Evolutionary conservation across 2,888 invertebrate species (phyloP).

Genomic region (Pseudeuparius sepicola): DNA sequence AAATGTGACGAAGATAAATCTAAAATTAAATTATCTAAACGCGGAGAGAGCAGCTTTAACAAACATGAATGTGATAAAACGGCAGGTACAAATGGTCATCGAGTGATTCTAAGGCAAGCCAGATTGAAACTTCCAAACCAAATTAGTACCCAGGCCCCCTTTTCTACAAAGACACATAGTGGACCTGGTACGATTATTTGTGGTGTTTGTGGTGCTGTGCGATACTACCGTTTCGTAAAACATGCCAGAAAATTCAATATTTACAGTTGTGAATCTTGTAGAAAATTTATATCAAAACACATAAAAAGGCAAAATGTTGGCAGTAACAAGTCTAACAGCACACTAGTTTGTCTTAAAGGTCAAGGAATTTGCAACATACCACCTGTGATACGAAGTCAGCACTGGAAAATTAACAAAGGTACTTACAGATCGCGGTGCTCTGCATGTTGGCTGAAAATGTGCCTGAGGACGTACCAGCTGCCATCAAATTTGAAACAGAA

Average conservation of each 20-base stretch:
- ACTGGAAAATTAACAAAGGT: slow-evolving; percentile 56
- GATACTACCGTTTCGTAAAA: slow-evolving; percentile 65
- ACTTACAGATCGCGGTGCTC: slow-evolving; percentile 68
- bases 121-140: slow-evolving; percentile 25
- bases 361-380: slow-evolving; percentile 65
- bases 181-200: slow-evolving; percentile 58
- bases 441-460: slow-evolving; percentile 82
- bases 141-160: slow-evolving; percentile 54
- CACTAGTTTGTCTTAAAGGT: slow-evolving; percentile 58
- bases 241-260: slow-evolving; percentile 78
- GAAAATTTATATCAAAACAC: slow-evolving; percentile 78
- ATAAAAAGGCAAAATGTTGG: slow-evolving; percentile 56
- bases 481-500: slow-evolving; percentile 58
- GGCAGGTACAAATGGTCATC: slow-evolving; percentile 45
- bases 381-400: slow-evolving; percentile 59
- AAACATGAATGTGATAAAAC: slow-evolving; percentile 28
- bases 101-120: slow-evolving; percentile 54
- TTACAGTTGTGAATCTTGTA: slow-evolving; percentile 75
- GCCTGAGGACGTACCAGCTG: slow-evolving; percentile 69
- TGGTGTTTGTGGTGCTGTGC: slow-evolving; percentile 68
- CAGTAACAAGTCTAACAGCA: slow-evolving; percentile 44
- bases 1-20: slow-evolving; percentile 23
- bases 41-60: slow-evolving; percentile 12
- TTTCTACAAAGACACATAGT: slow-evolving; percentile 42
- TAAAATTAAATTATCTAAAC: too few species aligned